Conservation (phyloP, 2,113 vertebrate species). For the Mus musculus region GRCm39 chr3:27186001-27186500, state of each 20-base stretch:
- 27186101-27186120: fast-evolving
- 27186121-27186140: not conserved
- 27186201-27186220: conserved; percentile 32
- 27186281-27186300: no score
- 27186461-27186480: not conserved
- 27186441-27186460: not conserved
- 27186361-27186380: not conserved
- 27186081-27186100: not conserved
- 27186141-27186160: not conserved
- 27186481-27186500: not conserved
- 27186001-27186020: conserved; percentile 97
- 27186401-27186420: not conserved
- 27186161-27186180: not conserved
- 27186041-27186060: conserved; percentile 95
- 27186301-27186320: not conserved
- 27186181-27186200: conserved; percentile 26
- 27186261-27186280: not conserved
- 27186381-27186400: not conserved
- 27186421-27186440: not conserved
- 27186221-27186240: not conserved
- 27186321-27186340: not conserved
- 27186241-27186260: no score
- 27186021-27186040: conserved; percentile 96
- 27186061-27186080: not conserved
- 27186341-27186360: not conserved